Evolutionary conservation across 2,888 invertebrate genomes (phyloP).

Genomic region (Nebria salina): DNA sequence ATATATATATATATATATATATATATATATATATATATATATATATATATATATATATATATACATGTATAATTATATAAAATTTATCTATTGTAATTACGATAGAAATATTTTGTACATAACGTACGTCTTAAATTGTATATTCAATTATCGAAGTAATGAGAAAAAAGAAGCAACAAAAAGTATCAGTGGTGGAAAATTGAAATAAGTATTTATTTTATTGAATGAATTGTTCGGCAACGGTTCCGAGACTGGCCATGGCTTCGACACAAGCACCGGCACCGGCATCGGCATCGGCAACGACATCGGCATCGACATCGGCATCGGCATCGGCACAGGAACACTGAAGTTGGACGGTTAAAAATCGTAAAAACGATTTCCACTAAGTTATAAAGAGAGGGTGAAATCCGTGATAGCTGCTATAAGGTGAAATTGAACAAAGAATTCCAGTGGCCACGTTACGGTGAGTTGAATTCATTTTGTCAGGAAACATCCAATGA

Average conservation of each 20-base stretch:
- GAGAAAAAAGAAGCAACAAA: not conserved
- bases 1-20: slow-evolving; percentile 13
- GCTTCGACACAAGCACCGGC: too few relatives aligned
- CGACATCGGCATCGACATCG: too few relatives aligned
- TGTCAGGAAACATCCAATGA: not conserved
- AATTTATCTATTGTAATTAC: not conserved
- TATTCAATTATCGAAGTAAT: not conserved
- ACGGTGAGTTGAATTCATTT: not conserved
- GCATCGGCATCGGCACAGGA: not conserved
- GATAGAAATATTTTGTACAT: not conserved
- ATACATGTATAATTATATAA: not conserved
- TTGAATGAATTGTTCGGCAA: not conserved
- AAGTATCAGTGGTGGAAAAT: not conserved
- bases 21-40: slow-evolving; percentile 21
- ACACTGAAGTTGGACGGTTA: not conserved
- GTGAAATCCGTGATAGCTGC: not conserved
- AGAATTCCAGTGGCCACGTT: not conserved
- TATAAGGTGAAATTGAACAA: not conserved
- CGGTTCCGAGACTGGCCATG: too few relatives aligned
- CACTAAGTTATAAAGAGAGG: not conserved
- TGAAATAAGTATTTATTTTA: slow-evolving; percentile 1
- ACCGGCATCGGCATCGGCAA: not conserved
- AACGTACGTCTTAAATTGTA: not conserved
- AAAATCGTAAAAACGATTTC: not conserved
- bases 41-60: slow-evolving; percentile 19